These are phyloP conservation scores for Cephalotes varians DNA, from an alignment of 2,888 invertebrate genomes.

Conservation along the genomic window DNA sequence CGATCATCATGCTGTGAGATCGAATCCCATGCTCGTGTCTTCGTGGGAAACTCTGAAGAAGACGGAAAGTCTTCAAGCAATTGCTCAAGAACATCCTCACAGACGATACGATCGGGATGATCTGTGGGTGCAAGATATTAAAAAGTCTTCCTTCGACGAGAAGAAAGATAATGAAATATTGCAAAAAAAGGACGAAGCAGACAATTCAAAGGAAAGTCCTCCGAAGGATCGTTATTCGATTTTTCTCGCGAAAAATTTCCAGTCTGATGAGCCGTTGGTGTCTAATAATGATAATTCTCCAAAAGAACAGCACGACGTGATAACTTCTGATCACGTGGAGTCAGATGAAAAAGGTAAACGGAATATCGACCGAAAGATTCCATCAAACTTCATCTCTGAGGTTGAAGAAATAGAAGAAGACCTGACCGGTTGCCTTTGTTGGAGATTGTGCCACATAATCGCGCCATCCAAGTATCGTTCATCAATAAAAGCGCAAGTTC, in stretches of 20 bases:
- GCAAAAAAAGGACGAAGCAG: background rate
- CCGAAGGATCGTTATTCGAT: conserved; percentile 69
- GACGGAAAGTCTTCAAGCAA: conserved; percentile 10
- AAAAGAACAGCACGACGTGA: background rate
- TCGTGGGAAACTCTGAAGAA: conserved; percentile 2
- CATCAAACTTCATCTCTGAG: background rate
- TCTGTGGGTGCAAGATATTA: conserved; percentile 61
- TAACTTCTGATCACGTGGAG: background rate
- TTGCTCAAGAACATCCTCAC: conserved; percentile 22
- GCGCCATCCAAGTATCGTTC: conserved; percentile 52
- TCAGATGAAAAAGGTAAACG: background rate
- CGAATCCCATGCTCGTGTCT: conserved; percentile 20
- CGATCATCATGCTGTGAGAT: background rate
- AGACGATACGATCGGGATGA: conserved; percentile 68
- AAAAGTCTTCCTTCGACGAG: conserved; percentile 7
- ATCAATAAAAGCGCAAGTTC: conserved; percentile 10
- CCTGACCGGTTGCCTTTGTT: conserved; percentile 74
- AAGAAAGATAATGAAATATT: background rate
- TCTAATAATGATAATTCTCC: background rate
- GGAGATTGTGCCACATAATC: conserved; percentile 73
- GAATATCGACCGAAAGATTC: background rate
- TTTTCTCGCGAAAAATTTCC: conserved; percentile 64
- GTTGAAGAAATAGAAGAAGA: conserved; percentile 28
- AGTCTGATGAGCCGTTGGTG: background rate
- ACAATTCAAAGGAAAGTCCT: background rate